Evolutionary conservation across 2,113 vertebrate species (phyloP).

Genomic region (Perca flavescens): DNA sequence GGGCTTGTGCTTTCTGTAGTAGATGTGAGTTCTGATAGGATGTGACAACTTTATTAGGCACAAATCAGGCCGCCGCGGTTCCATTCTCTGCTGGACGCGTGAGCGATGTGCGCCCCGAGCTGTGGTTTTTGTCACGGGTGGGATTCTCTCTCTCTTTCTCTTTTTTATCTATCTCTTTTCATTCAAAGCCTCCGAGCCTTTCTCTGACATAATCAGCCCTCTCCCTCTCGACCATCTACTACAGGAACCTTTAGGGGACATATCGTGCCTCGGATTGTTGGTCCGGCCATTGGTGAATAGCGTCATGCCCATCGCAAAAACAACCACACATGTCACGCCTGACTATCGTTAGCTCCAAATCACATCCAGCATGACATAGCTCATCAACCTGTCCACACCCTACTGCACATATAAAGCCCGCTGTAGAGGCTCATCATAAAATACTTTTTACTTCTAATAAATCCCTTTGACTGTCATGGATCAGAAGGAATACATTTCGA

Average conservation of each 20-base stretch:
- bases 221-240: constrained; percentile 21
- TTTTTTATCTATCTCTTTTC: constrained; percentile 58
- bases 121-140: constrained; percentile 48
- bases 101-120: constrained; percentile 65
- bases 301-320: constrained; percentile 14
- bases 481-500: constrained; percentile 29
- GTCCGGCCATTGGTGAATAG: constrained; percentile 35
- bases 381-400: constrained; percentile 2
- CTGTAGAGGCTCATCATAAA: constrained; percentile 23
- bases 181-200: constrained; percentile 44
- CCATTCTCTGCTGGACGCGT: constrained; percentile 62
- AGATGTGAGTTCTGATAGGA: constrained; percentile 81
- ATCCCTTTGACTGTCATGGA: constrained; percentile 28
- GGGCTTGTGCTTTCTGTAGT: constrained; percentile 63
- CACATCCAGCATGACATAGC: constrained; percentile 14
- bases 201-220: constrained; percentile 39
- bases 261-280: constrained; percentile 9
- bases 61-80: constrained; percentile 69
- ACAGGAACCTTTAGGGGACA: constrained; percentile 44
- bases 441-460: constrained; percentile 19
- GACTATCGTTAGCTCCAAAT: constrained; percentile 30
- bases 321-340: constrained; percentile 14
- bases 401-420: not conserved
- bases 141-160: constrained; percentile 39
- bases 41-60: constrained; percentile 86